Conservation (phyloP, 2,113 vertebrate genomes). For the Pachycephala philippinensis region DNA sequence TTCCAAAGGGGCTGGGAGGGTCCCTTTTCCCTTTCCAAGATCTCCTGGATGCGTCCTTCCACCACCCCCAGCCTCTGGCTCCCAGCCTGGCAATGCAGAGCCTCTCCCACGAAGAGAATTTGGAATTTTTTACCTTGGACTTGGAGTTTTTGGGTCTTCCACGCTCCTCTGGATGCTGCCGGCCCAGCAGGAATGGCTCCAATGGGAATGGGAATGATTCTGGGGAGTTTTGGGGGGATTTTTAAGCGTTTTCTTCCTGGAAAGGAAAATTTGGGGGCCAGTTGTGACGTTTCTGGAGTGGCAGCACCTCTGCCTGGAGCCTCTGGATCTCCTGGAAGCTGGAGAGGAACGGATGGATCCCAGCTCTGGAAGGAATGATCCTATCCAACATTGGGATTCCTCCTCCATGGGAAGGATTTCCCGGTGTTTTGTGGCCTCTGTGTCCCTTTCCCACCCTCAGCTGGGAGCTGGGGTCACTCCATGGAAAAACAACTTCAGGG, state of each 20-base stretch:
- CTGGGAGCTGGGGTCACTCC: not conserved
- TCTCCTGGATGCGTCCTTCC: not conserved
- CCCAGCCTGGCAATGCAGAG: not conserved
- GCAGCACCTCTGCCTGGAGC: not conserved
- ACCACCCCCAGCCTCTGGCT: not conserved
- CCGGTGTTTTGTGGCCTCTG: not conserved
- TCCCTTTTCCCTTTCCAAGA: not conserved
- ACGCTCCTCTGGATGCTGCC: not conserved
- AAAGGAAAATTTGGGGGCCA: not conserved
- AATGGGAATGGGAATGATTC: accelerated
- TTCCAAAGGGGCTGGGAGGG: not conserved
- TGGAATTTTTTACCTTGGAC: not conserved
- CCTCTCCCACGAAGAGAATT: not conserved
- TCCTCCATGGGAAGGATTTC: not conserved
- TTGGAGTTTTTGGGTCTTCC: not conserved
- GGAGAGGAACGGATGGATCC: not conserved
- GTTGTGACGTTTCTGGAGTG: not conserved
- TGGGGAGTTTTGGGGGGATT: not conserved
- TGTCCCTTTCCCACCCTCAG: not conserved
- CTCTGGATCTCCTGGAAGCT: not conserved
- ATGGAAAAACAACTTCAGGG: not conserved
- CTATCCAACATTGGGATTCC: accelerated
- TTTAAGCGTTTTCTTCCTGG: not conserved
- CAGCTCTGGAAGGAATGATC: not conserved
- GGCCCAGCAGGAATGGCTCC: not conserved